These are phyloP conservation scores for Dasysyrphus albostriatus DNA, from an alignment of 2,888 invertebrate genomes.

Conservation along the genomic window DNA sequence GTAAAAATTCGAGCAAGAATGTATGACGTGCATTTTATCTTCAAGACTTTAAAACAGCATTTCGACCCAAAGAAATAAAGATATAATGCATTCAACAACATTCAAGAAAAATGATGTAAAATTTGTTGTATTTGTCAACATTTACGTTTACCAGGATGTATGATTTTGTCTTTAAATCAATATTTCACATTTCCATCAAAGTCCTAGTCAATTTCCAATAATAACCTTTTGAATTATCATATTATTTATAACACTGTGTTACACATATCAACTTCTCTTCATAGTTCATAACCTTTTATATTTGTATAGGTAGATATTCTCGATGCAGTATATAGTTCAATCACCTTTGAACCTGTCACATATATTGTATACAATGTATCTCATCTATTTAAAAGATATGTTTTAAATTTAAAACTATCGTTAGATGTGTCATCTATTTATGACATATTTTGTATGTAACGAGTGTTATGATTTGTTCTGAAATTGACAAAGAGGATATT, in stretches of 20 bases:
- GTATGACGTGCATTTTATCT: too few relatives aligned
- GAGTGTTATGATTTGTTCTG: background rate
- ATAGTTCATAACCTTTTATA: conserved; percentile 27
- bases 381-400: background rate
- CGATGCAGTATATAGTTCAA: background rate
- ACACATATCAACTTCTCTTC: background rate
- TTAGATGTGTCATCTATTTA: background rate
- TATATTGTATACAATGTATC: too few relatives aligned
- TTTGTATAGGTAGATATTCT: too few relatives aligned
- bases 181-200: background rate
- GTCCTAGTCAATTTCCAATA: background rate
- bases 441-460: background rate
- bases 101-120: too few relatives aligned
- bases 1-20: too few relatives aligned
- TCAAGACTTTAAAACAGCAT: too few relatives aligned
- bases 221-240: background rate
- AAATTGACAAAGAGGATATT: too few relatives aligned
- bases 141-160: background rate
- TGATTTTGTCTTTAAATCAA: background rate
- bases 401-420: background rate
- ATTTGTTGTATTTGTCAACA: too few relatives aligned
- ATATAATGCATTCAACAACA: too few relatives aligned
- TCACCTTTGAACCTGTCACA: conserved; percentile 20
- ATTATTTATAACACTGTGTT: background rate
- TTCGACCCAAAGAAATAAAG: too few relatives aligned